A percentile compares a stretch with the other conserved stretches of the same genome.
Conservation (phyloP, 1,140 invertebrate genomes). For the Drosophila sturtevanti region DNA sequence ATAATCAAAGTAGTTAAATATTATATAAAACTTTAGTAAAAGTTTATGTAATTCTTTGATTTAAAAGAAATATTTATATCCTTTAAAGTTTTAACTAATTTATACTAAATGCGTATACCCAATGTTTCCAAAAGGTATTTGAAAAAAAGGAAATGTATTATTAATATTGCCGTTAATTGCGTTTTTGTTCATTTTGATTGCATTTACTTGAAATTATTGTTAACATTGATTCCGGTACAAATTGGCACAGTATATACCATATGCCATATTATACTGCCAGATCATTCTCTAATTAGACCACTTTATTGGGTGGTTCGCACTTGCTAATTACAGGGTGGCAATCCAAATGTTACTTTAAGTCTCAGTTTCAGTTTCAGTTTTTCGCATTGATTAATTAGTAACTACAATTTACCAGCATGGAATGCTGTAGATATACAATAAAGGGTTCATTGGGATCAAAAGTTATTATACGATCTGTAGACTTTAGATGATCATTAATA, state of each 20-base stretch:
- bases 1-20: not conserved
- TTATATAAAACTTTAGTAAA: no score
- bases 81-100: no score
- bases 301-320: constrained; percentile 46
- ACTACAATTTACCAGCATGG: constrained; percentile 17
- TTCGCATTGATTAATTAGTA: constrained; percentile 42
- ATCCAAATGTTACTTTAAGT: not conserved
- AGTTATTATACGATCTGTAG: constrained; percentile 26
- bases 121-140: not conserved
- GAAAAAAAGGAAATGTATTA: constrained; percentile 40
- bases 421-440: constrained; percentile 12
- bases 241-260: not conserved
- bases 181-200: constrained; percentile 10
- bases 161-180: constrained; percentile 55
- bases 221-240: not conserved
- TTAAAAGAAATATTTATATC: not conserved
- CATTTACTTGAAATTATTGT: constrained; percentile 13
- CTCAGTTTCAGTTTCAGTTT: constrained; percentile 7
- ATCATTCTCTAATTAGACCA: constrained; percentile 38
- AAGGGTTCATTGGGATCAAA: constrained; percentile 32
- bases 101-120: not conserved
- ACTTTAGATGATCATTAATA: not conserved
- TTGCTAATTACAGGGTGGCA: constrained; percentile 34
- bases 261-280: not conserved
- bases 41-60: no score